Conservation (phyloP, 1,140 invertebrate genomes). For the Neodiprion virginianus region DNA sequence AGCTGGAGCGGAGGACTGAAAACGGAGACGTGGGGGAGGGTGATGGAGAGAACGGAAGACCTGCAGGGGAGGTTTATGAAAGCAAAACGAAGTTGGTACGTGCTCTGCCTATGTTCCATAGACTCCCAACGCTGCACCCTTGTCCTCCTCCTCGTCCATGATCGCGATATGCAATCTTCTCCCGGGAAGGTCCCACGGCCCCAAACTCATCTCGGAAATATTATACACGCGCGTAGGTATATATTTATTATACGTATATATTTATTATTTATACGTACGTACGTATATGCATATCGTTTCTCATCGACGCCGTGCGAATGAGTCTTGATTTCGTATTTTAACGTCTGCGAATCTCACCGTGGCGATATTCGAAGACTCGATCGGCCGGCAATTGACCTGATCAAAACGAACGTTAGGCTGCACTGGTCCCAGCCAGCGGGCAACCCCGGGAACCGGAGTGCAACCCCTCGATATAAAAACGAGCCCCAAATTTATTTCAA, state of each 20-base stretch:
- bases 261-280: too few relatives aligned
- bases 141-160: neutral
- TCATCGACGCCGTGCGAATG: too few relatives aligned
- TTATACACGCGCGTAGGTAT: too few relatives aligned
- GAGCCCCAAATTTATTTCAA: slow-evolving; percentile 5
- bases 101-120: slow-evolving; percentile 37
- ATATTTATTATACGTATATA: too few relatives aligned
- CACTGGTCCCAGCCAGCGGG: neutral
- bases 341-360: neutral
- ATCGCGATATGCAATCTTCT: neutral
- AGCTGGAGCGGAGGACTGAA: neutral
- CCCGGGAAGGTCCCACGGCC: too few relatives aligned
- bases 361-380: neutral
- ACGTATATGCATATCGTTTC: too few relatives aligned
- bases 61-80: slow-evolving; percentile 42
- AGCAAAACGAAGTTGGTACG: slow-evolving; percentile 47
- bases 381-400: neutral
- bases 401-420: neutral
- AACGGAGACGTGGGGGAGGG: neutral
- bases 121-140: too few relatives aligned
- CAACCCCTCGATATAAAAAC: neutral
- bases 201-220: too few relatives aligned
- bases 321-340: neutral
- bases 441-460: neutral
- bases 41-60: slow-evolving; percentile 9